These are phyloP conservation scores for Heliconius nattereri DNA, from an alignment of 1,140 invertebrate species.

Conservation along the genomic window DNA sequence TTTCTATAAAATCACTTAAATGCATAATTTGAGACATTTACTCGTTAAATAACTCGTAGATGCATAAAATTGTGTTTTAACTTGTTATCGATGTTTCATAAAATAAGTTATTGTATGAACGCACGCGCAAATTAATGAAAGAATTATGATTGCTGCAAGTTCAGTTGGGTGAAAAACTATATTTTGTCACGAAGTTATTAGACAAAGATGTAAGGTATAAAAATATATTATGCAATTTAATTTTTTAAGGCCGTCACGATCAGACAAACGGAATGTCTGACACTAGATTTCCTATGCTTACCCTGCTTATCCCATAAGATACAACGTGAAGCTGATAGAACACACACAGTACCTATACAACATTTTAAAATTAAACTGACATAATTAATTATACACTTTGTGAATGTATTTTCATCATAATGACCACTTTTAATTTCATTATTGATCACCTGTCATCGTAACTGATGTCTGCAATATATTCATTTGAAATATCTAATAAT, in stretches of 20 bases:
- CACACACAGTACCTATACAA: no score
- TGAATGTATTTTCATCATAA: background rate
- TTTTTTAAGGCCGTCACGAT: no score
- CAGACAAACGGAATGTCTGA: no score
- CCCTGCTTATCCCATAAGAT: no score
- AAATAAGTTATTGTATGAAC: background rate
- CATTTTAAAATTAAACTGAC: no score
- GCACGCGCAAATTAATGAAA: background rate
- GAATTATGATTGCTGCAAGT: background rate
- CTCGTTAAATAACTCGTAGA: background rate
- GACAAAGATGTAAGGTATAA: no score
- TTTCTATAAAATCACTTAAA: background rate
- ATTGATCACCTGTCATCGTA: constrained; percentile 1
- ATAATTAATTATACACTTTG: background rate
- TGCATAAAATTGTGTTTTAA: background rate
- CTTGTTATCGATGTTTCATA: background rate
- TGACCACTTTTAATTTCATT: constrained; percentile 6
- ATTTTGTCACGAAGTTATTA: background rate
- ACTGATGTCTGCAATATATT: constrained; percentile 1
- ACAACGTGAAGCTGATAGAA: no score
- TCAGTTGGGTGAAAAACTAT: background rate
- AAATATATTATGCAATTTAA: no score
- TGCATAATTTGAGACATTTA: constrained; percentile 2
- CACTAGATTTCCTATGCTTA: no score
- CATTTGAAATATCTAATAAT: background rate